Evolutionary conservation across 2,113 vertebrate genomes (phyloP).

Genomic region (Mola mola): DNA sequence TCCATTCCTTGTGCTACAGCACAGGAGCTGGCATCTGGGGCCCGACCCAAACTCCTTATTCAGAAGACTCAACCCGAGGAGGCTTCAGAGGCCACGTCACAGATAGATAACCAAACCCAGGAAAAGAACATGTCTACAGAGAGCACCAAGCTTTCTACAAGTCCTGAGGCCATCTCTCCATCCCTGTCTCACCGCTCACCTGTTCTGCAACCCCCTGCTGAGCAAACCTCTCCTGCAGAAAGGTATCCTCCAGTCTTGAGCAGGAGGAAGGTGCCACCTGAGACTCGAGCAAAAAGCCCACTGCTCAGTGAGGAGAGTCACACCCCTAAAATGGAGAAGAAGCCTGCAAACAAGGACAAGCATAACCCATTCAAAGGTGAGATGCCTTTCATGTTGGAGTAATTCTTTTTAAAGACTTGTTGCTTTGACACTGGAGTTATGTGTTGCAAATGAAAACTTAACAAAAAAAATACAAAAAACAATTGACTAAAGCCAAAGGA

Average conservation of each 20-base stretch:
- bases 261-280: conserved; percentile 79
- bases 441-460: too few relatives aligned
- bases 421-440: too few relatives aligned
- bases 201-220: conserved; percentile 71
- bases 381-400: too few relatives aligned
- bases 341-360: conserved; percentile 79
- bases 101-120: conserved; percentile 29
- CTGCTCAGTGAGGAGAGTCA: conserved; percentile 60
- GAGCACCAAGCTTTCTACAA: conserved; percentile 49
- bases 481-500: too few relatives aligned
- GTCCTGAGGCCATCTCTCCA: conserved; percentile 52
- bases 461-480: too few relatives aligned
- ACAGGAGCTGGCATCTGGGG: conserved; percentile 91
- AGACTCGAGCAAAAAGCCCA: conserved; percentile 79
- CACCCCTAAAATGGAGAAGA: conserved; percentile 63
- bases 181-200: conserved; percentile 77
- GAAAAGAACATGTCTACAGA: conserved; percentile 32
- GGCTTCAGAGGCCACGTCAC: conserved; percentile 44
- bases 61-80: conserved; percentile 81
- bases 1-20: conserved; percentile 90
- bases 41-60: conserved; percentile 90
- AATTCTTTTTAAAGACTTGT: too few relatives aligned
- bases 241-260: conserved; percentile 80
- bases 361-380: conserved; percentile 92
- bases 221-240: conserved; percentile 73